These are phyloP conservation scores for Pantherophis alleghaniensis DNA, from an alignment of 2,797 vertebrate species.

Conservation along the genomic window DNA sequence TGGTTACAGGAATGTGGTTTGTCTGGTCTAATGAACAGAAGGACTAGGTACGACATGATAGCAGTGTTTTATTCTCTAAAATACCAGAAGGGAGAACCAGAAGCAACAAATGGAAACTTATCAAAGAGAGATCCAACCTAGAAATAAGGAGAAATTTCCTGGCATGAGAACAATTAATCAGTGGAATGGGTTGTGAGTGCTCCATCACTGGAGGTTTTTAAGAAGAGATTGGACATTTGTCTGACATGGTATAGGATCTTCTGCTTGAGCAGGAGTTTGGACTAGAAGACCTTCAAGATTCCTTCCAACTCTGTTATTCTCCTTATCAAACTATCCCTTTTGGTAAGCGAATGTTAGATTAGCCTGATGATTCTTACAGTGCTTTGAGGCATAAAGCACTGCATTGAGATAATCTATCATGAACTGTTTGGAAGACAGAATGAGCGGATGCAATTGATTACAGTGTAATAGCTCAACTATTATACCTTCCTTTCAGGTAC, in stretches of 20 bases:
- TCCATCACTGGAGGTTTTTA: too few species aligned
- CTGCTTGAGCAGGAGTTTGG: not conserved
- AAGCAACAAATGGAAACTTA: too few species aligned
- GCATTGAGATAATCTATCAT: not conserved
- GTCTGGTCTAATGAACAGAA: too few species aligned
- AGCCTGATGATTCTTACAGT: not conserved
- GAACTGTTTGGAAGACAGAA: not conserved
- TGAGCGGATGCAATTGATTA: not conserved
- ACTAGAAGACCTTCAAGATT: not conserved
- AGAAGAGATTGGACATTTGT: not conserved
- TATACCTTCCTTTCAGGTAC: not conserved
- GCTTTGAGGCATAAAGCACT: not conserved
- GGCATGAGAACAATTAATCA: too few species aligned
- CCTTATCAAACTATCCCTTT: not conserved
- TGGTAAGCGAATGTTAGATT: not conserved
- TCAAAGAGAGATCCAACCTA: too few species aligned
- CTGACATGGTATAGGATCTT: not conserved
- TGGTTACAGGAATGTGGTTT: too few species aligned
- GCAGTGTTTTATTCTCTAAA: too few species aligned
- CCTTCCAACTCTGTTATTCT: not conserved
- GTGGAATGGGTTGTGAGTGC: too few species aligned
- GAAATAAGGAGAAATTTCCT: too few species aligned
- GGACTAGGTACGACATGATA: too few species aligned
- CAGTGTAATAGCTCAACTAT: not conserved
- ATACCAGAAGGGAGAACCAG: too few species aligned